Evolutionary conservation across 2,797 vertebrate genomes (phyloP).

Genomic region (Arrhamphus sclerolepis): DNA sequence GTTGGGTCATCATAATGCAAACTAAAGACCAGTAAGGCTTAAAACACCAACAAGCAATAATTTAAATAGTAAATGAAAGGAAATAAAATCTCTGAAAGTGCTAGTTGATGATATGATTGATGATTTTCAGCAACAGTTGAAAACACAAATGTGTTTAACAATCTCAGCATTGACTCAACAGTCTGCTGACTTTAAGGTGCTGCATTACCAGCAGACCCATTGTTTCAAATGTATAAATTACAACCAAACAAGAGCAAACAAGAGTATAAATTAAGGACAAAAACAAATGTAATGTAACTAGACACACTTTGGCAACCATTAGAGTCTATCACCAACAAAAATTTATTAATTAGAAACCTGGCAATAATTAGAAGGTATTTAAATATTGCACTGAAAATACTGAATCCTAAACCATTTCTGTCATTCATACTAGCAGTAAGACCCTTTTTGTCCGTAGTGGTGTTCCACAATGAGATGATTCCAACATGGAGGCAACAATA

Average conservation of each 20-base stretch:
- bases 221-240: constrained; percentile 25
- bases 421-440: constrained; percentile 27
- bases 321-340: constrained; percentile 1
- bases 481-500: constrained; percentile 44
- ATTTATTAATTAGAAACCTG: constrained; percentile 20
- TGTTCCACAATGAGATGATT: constrained; percentile 50
- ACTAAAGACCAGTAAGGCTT: no score
- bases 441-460: constrained; percentile 24
- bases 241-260: constrained; percentile 15
- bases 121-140: no score
- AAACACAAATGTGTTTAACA: no score
- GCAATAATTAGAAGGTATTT: constrained; percentile 5
- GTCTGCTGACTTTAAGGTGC: constrained; percentile 21
- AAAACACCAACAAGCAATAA: no score
- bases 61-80: no score
- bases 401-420: constrained; percentile 24
- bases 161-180: constrained; percentile 1
- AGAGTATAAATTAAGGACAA: constrained; percentile 6
- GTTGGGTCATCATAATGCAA: no score
- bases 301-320: constrained; percentile 7
- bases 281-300: background rate
- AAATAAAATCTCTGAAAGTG: no score
- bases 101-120: no score
- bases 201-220: background rate
- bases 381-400: constrained; percentile 19